Evolutionary conservation across 2,113 vertebrate genomes (phyloP), one percentile per base, ranked within the genome.

Genomic region (Chaetorhynchus papuensis): DNA sequence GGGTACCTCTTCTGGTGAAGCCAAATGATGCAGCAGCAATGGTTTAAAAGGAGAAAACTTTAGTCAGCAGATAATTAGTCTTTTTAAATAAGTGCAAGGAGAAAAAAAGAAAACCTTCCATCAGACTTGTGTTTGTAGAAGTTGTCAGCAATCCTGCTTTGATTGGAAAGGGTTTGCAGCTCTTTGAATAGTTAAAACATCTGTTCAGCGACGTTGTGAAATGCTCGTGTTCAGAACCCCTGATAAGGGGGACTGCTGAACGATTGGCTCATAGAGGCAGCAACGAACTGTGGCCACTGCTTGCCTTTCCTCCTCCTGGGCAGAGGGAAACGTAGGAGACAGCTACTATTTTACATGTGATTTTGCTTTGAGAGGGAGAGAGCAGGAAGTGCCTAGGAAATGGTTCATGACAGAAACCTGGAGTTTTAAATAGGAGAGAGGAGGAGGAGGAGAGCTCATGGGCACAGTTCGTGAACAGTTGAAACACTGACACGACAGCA

Each of bases 151-250:
- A 77, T 96, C 64, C 87, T 96, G 94, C 95, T 97, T 96, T 97
- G 93, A 92, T 94, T 95, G 94, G 93, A 87, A 93, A 90, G 87
- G 70, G 78, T 76, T 88, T 93, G 84, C 93, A 59, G 91, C 96
- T 98, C 97, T 96, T 97, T 86, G 95, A 97, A 97, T 97, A 96
- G 95, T 97, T 97, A 95, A 98, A 98, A 97, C 96, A 98, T 97
- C 97, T 97, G 96, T 97, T 96, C 85, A 87, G 97, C 65, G 93
- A 94, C 78, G 28, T 95, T 98, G 97, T 97, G 97, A 98, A 98
- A 96, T 93, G 95, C 93, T 95, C 16, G n/a, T 93, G 94, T 84
- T 97, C 12, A 5, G 97, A 97, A 78, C 69, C 94, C 96, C 94
- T 97, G 97, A 98, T 96, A 97, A 97, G 94, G 79, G 91, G 96